Evolutionary conservation across 2,113 vertebrate genomes (phyloP), one percentile per base, ranked within the genome.

Genomic region (Pygoscelis antarcticus): DNA sequence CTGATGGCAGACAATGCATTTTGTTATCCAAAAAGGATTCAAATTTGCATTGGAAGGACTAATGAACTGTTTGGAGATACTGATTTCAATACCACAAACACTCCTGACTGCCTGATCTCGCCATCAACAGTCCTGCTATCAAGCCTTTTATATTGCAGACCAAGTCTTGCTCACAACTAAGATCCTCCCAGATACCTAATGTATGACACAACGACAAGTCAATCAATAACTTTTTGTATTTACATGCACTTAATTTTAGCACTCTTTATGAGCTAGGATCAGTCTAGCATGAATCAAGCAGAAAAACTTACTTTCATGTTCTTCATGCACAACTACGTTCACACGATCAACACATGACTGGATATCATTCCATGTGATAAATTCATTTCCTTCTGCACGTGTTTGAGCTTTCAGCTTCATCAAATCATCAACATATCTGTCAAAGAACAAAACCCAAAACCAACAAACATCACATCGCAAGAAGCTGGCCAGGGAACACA

Each of bases 361-460:
- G 91, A 99, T 99, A 98, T 99, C 99, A n/a, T 99, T 99, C 99
- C 99, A 99, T 0, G 99, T 99, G 71, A 99, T 97, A 55, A 99
- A 99, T 23, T 99, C 98, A 29, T 81, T 97, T 40, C 98, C 98
- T 44, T 99, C 98, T 55, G 98, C 98, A 49, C 87, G 97, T 12
- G 97, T 98, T 47, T 98, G 98, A 14, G 98, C 97, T 96, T 99
- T 99, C 34, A 99, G 96, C 72, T 98, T 99, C 98, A 99, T 97
- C 97, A 99, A 94, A 70, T 99, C 99, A 52, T 99, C 99, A 1
- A 99, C 96, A 29, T 99, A 99, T 92, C 99, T 99, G 98, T 46
- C 78, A 51, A 75, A 90, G 62, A 96, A 89, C 5, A 94, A 51
- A 93, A 75, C 12, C 9, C 72, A 46, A 52, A 90, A 26, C 16